These are phyloP conservation scores for Epinotia nisella DNA, from an alignment of 2,888 invertebrate genomes.

Conservation along the genomic window DNA sequence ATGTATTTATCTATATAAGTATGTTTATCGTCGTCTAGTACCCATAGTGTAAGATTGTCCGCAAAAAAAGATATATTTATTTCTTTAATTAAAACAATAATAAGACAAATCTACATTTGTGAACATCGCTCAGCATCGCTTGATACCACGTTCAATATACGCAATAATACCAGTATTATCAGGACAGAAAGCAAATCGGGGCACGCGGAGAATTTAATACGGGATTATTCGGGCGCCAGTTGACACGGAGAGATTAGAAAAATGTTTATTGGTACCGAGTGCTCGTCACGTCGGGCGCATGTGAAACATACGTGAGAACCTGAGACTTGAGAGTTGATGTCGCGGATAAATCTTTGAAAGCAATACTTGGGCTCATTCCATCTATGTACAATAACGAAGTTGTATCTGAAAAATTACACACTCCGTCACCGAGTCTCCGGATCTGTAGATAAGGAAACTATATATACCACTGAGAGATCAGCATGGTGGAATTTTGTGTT, in stretches of 20 bases:
- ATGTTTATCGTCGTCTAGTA: too few relatives aligned
- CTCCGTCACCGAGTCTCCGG: too few relatives aligned
- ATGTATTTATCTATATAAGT: too few relatives aligned
- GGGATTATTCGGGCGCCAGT: constrained; percentile 20
- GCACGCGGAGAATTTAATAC: constrained; percentile 38
- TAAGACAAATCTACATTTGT: too few relatives aligned
- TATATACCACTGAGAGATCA: too few relatives aligned
- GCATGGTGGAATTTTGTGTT: too few relatives aligned
- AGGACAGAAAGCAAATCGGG: constrained; percentile 23
- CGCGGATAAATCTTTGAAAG: not conserved
- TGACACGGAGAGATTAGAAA: constrained; percentile 32
- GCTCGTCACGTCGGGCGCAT: constrained; percentile 8
- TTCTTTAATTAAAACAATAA: too few relatives aligned
- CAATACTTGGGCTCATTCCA: not conserved
- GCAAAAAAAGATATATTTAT: too few relatives aligned
- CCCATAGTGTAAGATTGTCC: too few relatives aligned
- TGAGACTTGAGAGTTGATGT: not conserved
- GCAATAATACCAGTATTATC: constrained; percentile 31
- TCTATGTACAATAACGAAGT: too few relatives aligned
- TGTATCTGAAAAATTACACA: too few relatives aligned
- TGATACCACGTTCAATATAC: constrained; percentile 8
- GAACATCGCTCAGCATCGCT: not conserved
- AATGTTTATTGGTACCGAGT: constrained; percentile 25
- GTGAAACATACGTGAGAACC: not conserved
- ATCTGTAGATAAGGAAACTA: too few relatives aligned